phyloP scores from a whole-genome alignment of 2,888 invertebrate genomes.

The Chymomyza procnemis region DNA sequence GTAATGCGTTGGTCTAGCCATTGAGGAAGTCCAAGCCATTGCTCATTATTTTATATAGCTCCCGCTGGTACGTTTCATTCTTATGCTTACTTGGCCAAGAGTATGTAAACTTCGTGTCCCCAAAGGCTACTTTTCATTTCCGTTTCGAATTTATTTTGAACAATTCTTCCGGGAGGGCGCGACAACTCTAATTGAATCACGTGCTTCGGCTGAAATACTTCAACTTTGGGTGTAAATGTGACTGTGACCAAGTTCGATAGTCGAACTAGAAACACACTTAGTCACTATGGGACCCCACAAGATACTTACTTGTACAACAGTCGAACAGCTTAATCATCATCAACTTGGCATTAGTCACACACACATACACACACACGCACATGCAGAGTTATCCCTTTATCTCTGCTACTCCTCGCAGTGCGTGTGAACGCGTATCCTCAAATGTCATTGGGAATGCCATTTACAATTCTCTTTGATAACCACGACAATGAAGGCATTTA shows the following conservation, averaged over 20 bases:
- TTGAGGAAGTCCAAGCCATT: too few relatives aligned
- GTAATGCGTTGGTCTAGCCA: too few relatives aligned
- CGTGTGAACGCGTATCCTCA: slow-evolving; percentile 27
- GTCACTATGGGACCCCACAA: slow-evolving; percentile 41
- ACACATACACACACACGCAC: slow-evolving; percentile 15
- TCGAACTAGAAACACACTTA: background rate
- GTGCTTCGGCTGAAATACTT: slow-evolving; percentile 48
- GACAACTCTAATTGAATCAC: slow-evolving; percentile 61
- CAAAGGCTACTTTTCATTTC: slow-evolving; percentile 12
- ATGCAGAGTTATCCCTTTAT: background rate
- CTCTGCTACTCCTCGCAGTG: background rate
- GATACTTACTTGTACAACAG: slow-evolving; percentile 15
- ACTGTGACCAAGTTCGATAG: background rate
- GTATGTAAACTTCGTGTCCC: background rate
- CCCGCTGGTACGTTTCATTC: background rate
- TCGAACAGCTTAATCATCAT: slow-evolving; percentile 69
- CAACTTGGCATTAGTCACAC: slow-evolving; percentile 68
- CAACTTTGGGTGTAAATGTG: slow-evolving; percentile 14
- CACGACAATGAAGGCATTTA: slow-evolving; percentile 55
- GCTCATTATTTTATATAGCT: too few relatives aligned
- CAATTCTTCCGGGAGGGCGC: slow-evolving; percentile 7
- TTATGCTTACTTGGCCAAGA: background rate
- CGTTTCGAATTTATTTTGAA: slow-evolving; percentile 22
- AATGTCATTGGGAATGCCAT: slow-evolving; percentile 60
- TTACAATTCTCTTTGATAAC: slow-evolving; percentile 67